A percentile compares a stretch with the other conserved stretches of the same genome.
Conservation (phyloP, 2,888 invertebrate genomes). For the Sympetrum striolatum region DNA sequence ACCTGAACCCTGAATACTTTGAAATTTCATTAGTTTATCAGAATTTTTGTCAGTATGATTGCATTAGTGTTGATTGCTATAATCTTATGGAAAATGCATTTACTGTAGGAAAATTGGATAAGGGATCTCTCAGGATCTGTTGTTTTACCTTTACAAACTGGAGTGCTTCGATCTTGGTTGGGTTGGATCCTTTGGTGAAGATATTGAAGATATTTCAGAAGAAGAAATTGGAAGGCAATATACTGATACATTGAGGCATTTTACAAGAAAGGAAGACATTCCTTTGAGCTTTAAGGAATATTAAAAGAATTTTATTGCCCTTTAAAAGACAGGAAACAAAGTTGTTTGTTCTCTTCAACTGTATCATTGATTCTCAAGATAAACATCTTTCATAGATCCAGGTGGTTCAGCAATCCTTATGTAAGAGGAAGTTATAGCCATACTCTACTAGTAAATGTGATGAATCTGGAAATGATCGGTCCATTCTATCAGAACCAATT, state of each 20-base stretch:
- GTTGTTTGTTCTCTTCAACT: too few species aligned
- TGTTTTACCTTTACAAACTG: conserved; percentile 60
- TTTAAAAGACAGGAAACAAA: too few species aligned
- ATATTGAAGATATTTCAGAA: conserved; percentile 64
- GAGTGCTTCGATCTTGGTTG: conserved; percentile 70
- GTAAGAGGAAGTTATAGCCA: conserved; percentile 68
- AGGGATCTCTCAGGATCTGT: conserved; percentile 71
- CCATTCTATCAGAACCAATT: conserved; percentile 58
- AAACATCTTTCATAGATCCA: conserved; percentile 57
- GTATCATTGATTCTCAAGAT: background rate
- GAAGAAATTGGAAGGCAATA: conserved; percentile 63
- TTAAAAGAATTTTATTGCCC: too few species aligned
- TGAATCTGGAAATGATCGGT: conserved; percentile 56
- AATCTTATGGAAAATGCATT: background rate
- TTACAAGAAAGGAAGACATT: conserved; percentile 60
- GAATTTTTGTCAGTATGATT: too few species aligned
- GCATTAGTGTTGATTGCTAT: background rate
- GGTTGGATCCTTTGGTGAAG: conserved; percentile 70
- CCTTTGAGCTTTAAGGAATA: conserved; percentile 47
- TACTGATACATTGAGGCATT: conserved; percentile 61
- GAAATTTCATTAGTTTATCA: too few species aligned
- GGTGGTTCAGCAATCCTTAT: conserved; percentile 66
- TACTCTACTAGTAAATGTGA: conserved; percentile 64
- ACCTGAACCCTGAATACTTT: too few species aligned
- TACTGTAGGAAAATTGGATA: conserved; percentile 60